Evolutionary conservation across 2,797 vertebrate species (phyloP), one percentile per base, ranked within the genome.

Genomic region (Pangasius sanitwongsei): DNA sequence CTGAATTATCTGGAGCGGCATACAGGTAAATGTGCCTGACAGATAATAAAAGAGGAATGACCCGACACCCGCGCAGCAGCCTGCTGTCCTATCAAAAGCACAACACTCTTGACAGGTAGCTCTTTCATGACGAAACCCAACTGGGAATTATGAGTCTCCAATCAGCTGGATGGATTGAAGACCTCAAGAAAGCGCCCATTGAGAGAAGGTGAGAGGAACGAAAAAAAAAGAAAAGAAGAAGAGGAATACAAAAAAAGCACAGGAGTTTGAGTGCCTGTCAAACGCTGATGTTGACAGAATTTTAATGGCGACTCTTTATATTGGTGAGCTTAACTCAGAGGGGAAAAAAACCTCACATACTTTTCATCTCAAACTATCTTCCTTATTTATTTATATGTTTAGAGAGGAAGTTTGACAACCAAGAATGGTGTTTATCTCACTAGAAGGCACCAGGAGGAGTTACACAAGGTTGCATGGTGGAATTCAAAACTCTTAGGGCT

Each of bases 131-230:
- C 88, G 61, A 92, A 91, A 94, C 93, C 93, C 93, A 92, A 93
- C 93, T 88, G 94, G 93, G 95, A 95, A 95, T 96, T 95, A 93
- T 94, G 95, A 95, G 93, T 92, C 94, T 94, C 93, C 88, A 94
- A 95, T 93, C 94, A 94, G 93, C 92, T 94, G 92, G 94, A 95
- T 93, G 95, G 94, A 95, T 93, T 92, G 89, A 91, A 88, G 86
- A 93, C 92, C 91, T 92, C 93, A 93, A 95, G 92, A 94, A 95
- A 78, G 89, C 88, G 84, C 93, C 94, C 93, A 93, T 92, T 91
- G 88, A 83, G 75, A 95, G 90, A 90, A 82, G 83, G 78, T 41
- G 55, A 86, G 63, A 53, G 48, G 16, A 61, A 37, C 16, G 48
- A 15, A 86, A 84, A 87, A 15, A 86, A 84, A 87, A n/a, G 2